phyloP scores from a whole-genome alignment of 2,797 vertebrate species.

The Molossus molossus region DNA sequence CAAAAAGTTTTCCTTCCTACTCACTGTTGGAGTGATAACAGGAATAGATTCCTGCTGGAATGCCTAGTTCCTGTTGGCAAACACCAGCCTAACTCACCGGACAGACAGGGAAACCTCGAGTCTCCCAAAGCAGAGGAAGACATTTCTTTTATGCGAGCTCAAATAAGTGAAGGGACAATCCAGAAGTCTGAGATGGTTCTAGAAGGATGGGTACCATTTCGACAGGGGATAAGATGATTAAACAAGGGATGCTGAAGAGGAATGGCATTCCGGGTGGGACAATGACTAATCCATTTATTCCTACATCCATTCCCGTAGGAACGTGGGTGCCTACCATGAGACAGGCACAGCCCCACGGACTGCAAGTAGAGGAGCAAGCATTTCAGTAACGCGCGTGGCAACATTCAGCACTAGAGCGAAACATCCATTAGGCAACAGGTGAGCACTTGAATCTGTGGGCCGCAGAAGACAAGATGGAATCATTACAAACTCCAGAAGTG shows the following conservation, averaged over 20 bases:
- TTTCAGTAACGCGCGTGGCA: neutral
- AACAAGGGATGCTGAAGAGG: neutral
- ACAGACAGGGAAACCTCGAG: neutral
- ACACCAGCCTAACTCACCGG: neutral
- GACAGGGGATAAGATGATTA: neutral
- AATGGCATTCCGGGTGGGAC: neutral
- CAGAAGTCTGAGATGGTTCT: neutral
- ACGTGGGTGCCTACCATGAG: neutral
- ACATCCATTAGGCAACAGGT: neutral
- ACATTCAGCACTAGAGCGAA: neutral
- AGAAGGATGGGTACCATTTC: neutral
- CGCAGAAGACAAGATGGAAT: slow-evolving; percentile 19
- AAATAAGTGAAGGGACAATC: neutral
- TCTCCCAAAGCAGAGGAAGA: neutral
- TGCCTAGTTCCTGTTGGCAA: neutral
- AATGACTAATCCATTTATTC: neutral
- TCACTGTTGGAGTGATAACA: neutral
- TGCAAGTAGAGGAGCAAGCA: neutral
- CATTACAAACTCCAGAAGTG: slow-evolving; percentile 11
- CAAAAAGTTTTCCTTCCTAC: neutral
- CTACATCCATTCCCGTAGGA: neutral
- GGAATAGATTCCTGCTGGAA: neutral
- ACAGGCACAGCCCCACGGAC: neutral
- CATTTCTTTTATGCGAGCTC: neutral
- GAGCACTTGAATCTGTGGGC: neutral